Evolutionary conservation across 2,113 vertebrate species (phyloP).

Genomic region (Thinocorus orbignyianus): DNA sequence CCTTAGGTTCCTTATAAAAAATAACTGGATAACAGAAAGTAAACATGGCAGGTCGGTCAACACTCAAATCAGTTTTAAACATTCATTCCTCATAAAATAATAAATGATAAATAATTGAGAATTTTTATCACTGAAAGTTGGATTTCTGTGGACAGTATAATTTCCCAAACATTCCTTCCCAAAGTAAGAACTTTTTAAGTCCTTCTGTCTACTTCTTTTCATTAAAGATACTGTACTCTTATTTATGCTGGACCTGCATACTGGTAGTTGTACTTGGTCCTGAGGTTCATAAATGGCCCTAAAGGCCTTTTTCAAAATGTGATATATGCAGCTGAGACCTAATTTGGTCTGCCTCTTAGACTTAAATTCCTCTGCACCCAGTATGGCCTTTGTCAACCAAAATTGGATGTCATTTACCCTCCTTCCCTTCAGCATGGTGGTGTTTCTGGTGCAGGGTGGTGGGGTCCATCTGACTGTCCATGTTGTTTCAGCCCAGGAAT

Average conservation of each 20-base stretch:
- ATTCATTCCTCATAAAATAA: background rate
- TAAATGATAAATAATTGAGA: background rate
- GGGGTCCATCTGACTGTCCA: background rate
- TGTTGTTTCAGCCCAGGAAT: background rate
- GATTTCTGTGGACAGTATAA: background rate
- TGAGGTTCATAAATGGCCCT: fast-evolving
- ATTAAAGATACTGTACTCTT: background rate
- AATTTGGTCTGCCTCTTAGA: background rate
- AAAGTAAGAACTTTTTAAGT: background rate
- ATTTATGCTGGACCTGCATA: background rate
- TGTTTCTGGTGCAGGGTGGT: background rate
- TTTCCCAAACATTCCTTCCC: background rate
- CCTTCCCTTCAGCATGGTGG: background rate
- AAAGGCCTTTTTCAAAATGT: background rate
- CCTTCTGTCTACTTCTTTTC: background rate
- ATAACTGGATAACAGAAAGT: background rate
- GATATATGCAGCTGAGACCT: background rate
- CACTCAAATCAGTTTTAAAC: background rate
- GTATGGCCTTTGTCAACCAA: background rate
- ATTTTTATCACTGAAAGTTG: background rate
- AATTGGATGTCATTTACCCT: background rate
- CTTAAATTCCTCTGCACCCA: background rate
- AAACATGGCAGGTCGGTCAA: background rate
- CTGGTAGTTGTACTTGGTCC: background rate
- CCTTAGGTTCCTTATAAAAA: background rate